These are phyloP conservation scores for Opisthograptis luteolata DNA, from an alignment of 2,888 invertebrate genomes.

Conservation along the genomic window DNA sequence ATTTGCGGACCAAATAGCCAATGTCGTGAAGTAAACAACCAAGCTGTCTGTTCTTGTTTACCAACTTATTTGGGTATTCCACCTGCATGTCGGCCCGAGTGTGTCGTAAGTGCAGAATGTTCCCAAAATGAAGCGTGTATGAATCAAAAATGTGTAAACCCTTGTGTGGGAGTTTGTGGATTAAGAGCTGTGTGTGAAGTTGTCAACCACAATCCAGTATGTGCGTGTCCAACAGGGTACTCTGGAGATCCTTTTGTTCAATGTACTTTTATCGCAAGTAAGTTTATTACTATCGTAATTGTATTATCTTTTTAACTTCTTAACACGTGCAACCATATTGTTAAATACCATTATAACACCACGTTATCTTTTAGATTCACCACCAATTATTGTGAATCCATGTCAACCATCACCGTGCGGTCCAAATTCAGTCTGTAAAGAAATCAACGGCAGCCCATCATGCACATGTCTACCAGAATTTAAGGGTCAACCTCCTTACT, in stretches of 20 bases:
- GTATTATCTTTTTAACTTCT: too few relatives aligned
- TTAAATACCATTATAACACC: background rate
- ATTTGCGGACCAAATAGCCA: slow-evolving; percentile 90
- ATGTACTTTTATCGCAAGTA: slow-evolving; percentile 72
- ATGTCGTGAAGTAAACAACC: slow-evolving; percentile 85
- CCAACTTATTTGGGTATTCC: slow-evolving; percentile 88
- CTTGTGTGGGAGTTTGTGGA: slow-evolving; percentile 89
- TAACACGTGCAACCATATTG: too few relatives aligned
- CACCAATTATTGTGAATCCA: slow-evolving; percentile 79
- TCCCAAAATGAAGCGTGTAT: slow-evolving; percentile 88
- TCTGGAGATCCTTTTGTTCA: slow-evolving; percentile 87
- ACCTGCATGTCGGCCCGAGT: slow-evolving; percentile 90
- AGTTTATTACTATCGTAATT: slow-evolving; percentile 45
- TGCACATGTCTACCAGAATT: slow-evolving; percentile 90
- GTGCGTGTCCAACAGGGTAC: slow-evolving; percentile 87
- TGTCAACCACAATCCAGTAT: slow-evolving; percentile 90
- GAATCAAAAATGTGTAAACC: slow-evolving; percentile 88
- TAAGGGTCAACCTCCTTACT: slow-evolving; percentile 89
- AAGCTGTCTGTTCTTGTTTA: slow-evolving; percentile 89
- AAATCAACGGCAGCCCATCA: slow-evolving; percentile 87
- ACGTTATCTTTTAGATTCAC: slow-evolving; percentile 54
- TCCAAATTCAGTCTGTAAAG: slow-evolving; percentile 89
- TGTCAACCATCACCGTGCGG: slow-evolving; percentile 93
- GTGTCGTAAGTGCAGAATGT: slow-evolving; percentile 89
- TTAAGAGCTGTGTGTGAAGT: slow-evolving; percentile 86